Evolutionary conservation across 1,140 invertebrate genomes (phyloP), one percentile per base, ranked within the genome.

Genomic region (Macrobrachium nipponense): DNA sequence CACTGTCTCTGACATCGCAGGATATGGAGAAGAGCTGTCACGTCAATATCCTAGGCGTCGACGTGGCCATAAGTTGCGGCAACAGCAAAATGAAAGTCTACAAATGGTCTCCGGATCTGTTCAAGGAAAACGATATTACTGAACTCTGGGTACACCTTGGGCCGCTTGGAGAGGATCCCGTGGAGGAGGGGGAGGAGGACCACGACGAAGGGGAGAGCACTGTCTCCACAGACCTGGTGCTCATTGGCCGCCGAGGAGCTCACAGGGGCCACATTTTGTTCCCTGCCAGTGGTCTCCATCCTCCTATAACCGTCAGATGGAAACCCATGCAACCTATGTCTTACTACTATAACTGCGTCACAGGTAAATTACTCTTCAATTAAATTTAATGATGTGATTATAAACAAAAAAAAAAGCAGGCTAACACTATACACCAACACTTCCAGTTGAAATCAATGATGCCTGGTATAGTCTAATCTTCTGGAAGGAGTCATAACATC

Each of bases 281-380:
- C 10, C 51, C 66, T 27, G 14, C n/a, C n/a, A 72, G n/a, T 20
- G 66, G 51, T 20, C 44, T 81, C n/a, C 23, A 18, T 2, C 66
- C 80, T 70, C 80, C 80, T 1, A 14, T 81, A 64, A 64, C 23
- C 66, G 15, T 81, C 20, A n/a, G 18, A 14, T 70, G 64, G 80
- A 27, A 27, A 15, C 7, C 51, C 4, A 7, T 23, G 11, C n/a
- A 72, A 8, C 5, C 14, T 17, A 23, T 72, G 14, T 18, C 68
- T 0, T 72, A 81, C 51, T 70, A 70, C 66, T 81, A 59, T 64
- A 81, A 81, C 80, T 81, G 80, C 20, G 15, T 81, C 3, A 81
- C 80, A 15, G 80, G 80, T 81, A 23, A 81, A 68, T n/a, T n/a
- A 8, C 17, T 76, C 23, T 12, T 44, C 43, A 2, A 51, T 51